Evolutionary conservation across 2,797 vertebrate genomes (phyloP), one percentile per base, ranked within the genome.

Genomic region (Coendou prehensilis): DNA sequence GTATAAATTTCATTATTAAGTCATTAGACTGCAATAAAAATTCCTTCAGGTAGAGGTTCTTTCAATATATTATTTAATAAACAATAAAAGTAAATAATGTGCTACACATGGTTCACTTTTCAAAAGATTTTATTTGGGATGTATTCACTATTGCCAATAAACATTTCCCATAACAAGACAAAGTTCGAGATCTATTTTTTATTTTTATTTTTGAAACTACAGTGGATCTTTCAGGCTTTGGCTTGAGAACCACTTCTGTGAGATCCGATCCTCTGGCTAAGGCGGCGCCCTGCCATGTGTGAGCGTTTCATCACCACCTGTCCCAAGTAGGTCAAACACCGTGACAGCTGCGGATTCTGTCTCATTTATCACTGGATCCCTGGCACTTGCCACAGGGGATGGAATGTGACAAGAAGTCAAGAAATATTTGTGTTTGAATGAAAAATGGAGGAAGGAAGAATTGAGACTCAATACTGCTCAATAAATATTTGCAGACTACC

Each of bases 1-100:
- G 56, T 57, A 78, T 78, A 86, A 26, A 91, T 96, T 89, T 93
- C 81, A 95, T 89, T 84, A 86, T 83, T 95, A 91, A 96, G 93
- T 79, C 33, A 78, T 93, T 94, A 87, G 26, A 45, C 64, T 83
- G 15, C 20, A 95, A 85, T 94, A 96, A 91, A 67, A 81, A 69
- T 69, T 23, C 56, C 30, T 69, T 91, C 41, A 76, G 91, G 81
- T 85, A 96, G 94, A 59, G 20, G 2, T 47, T 92, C 17, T 91
- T 50, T 75, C 1, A 63, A 59, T 78, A 30, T 73, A 73, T 57
- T 89, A 71, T 91, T 91, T 89, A 89, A 84, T 76, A 91, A 88
- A 89, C 47, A 85, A 85, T 90, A 94, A 95, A 97, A 76, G n/a
- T 33, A 89, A 33, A 78, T 67, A 52, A 67, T n/a, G 1, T 64